Percentiles rank a stretch among this genome's conserved stretches.
These are phyloP conservation scores for Butastur rufipennis DNA, from an alignment of 2,113 vertebrate genomes.

Conservation along the genomic window DNA sequence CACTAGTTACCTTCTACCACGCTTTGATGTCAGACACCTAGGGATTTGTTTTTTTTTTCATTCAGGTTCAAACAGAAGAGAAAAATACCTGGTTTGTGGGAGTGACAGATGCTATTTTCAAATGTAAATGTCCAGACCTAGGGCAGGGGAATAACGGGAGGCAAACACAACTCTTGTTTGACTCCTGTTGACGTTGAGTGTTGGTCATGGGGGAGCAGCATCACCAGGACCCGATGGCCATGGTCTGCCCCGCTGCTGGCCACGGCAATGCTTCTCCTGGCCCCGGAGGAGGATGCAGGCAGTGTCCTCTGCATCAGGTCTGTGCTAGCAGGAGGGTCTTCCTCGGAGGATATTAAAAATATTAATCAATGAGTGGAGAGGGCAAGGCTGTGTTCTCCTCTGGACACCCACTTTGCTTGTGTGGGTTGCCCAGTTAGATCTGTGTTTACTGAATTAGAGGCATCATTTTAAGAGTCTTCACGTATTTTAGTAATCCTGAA, in stretches of 20 bases:
- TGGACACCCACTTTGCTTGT: too few species aligned
- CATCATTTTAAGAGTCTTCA: neutral
- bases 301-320: neutral
- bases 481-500: neutral
- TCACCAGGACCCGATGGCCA: neutral
- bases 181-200: neutral
- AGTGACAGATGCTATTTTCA: neutral
- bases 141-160: fast-evolving
- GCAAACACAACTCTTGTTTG: neutral
- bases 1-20: neutral
- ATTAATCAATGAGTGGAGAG: neutral
- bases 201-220: neutral
- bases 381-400: neutral
- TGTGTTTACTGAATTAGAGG: neutral
- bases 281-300: neutral
- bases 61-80: neutral
- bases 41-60: neutral
- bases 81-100: neutral
- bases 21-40: neutral
- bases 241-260: neutral
- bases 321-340: neutral
- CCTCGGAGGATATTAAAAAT: neutral
- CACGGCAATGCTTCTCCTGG: neutral
- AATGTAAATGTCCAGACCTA: neutral
- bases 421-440: neutral